phyloP scores from a whole-genome alignment of 1,140 invertebrate genomes.

The Eumaeus atala region DNA sequence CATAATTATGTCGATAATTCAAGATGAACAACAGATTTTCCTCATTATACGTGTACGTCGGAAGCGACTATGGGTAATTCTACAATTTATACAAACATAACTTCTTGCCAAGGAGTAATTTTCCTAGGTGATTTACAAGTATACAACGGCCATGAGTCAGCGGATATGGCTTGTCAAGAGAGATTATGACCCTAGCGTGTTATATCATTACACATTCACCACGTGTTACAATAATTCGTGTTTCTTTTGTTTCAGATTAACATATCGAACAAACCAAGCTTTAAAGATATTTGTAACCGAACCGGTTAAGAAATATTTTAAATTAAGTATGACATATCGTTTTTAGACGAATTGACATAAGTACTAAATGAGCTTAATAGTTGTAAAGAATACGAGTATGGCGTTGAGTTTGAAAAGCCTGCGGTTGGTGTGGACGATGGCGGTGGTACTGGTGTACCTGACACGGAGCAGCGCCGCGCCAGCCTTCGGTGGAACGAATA shows the following conservation, averaged over 20 bases:
- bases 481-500: slow-evolving; percentile 52
- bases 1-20: too few relatives aligned
- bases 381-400: slow-evolving; percentile 45
- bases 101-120: too few relatives aligned
- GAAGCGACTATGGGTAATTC: too few relatives aligned
- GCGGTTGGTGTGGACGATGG: slow-evolving; percentile 49
- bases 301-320: slow-evolving; percentile 35
- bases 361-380: slow-evolving; percentile 53
- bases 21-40: too few relatives aligned
- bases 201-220: slow-evolving; percentile 10
- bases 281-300: slow-evolving; percentile 36
- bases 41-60: too few relatives aligned
- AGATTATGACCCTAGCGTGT: slow-evolving; percentile 23
- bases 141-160: slow-evolving; percentile 29
- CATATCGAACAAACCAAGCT: slow-evolving; percentile 35
- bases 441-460: slow-evolving; percentile 42
- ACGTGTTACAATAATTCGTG: background rate
- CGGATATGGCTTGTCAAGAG: slow-evolving; percentile 31
- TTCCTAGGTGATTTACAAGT: slow-evolving; percentile 18
- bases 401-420: slow-evolving; percentile 46
- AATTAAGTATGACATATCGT: slow-evolving; percentile 45
- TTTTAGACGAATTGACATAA: slow-evolving; percentile 40
- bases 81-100: too few relatives aligned
- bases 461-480: slow-evolving; percentile 55
- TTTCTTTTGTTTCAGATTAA: slow-evolving; percentile 56